Percentiles rank a stretch among this genome's conserved stretches.
Evolutionary conservation across 2,797 vertebrate species (phyloP).

Genomic region (Megalops cyprinoides): DNA sequence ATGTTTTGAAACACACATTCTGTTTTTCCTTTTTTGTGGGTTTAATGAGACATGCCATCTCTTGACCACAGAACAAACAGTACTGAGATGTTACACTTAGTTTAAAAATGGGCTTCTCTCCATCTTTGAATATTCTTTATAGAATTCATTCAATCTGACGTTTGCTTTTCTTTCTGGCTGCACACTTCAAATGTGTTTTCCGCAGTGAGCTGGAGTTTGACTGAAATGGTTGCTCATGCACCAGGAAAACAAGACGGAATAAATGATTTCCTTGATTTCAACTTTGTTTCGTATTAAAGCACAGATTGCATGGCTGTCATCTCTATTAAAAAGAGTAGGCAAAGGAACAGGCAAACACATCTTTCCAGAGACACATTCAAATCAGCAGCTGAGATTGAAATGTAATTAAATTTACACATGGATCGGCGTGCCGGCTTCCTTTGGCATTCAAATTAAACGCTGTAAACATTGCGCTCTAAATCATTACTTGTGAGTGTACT

Average conservation of each 20-base stretch:
- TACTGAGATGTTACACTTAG: not conserved
- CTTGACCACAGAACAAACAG: not conserved
- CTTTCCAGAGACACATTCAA: constrained; percentile 28
- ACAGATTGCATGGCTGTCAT: constrained; percentile 50
- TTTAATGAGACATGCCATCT: not conserved
- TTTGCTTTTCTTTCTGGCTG: constrained; percentile 4
- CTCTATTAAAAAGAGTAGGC: constrained; percentile 57
- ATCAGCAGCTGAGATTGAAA: constrained; percentile 59
- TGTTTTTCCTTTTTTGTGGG: not conserved
- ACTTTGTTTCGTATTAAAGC: constrained; percentile 44
- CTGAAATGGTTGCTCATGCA: constrained; percentile 10
- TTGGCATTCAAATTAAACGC: constrained; percentile 57
- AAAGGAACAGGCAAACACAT: constrained; percentile 39
- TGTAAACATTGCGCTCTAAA: constrained; percentile 66
- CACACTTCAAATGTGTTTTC: constrained; percentile 34
- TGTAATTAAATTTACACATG: constrained; percentile 70
- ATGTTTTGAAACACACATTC: not conserved
- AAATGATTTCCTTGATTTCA: constrained; percentile 51
- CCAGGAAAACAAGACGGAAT: constrained; percentile 32
- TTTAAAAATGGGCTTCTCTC: not conserved
- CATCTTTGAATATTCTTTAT: not conserved
- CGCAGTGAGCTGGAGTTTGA: constrained; percentile 7
- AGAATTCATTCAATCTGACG: not conserved
- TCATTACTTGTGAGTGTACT: constrained; percentile 62
- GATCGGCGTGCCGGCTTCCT: constrained; percentile 48